These are phyloP conservation scores for Synanthedon tipuliformis DNA, from an alignment of 2,888 invertebrate genomes.

Conservation along the genomic window DNA sequence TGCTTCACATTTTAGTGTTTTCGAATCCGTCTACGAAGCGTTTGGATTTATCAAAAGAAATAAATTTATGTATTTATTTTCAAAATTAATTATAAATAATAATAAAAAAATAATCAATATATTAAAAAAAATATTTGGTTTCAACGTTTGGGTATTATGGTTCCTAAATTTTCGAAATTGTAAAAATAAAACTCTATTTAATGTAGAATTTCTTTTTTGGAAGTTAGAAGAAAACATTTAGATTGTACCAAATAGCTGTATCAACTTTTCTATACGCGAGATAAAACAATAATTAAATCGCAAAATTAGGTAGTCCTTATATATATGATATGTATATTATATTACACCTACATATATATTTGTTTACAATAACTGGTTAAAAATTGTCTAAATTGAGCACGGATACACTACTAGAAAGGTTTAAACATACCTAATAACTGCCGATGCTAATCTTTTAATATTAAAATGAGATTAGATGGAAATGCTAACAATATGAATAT, in stretches of 20 bases:
- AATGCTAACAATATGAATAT: slow-evolving; percentile 20
- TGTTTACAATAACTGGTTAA: slow-evolving; percentile 47
- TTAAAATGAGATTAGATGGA: slow-evolving; percentile 41
- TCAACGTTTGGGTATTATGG: slow-evolving; percentile 69
- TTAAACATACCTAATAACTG: slow-evolving; percentile 46
- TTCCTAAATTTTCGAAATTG: slow-evolving; percentile 71
- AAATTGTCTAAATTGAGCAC: slow-evolving; percentile 57
- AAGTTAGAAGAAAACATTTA: slow-evolving; percentile 56
- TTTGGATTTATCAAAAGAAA: slow-evolving; percentile 55
- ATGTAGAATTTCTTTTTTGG: slow-evolving; percentile 66
- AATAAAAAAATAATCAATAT: slow-evolving; percentile 32
- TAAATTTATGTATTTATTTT: slow-evolving; percentile 58
- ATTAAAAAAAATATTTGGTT: slow-evolving; percentile 50
- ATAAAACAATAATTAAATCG: slow-evolving; percentile 56
- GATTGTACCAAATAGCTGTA: slow-evolving; percentile 67
- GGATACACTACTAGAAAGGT: slow-evolving; percentile 63
- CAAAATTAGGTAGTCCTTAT: slow-evolving; percentile 60
- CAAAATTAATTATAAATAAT: slow-evolving; percentile 61
- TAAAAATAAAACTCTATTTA: slow-evolving; percentile 64
- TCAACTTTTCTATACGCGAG: slow-evolving; percentile 65
- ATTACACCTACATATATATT: slow-evolving; percentile 11
- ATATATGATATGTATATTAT: slow-evolving; percentile 36
- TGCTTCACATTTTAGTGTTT: slow-evolving; percentile 54
- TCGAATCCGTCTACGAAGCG: slow-evolving; percentile 65
- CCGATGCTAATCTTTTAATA: slow-evolving; percentile 51